Evolutionary conservation across 2,888 invertebrate genomes (phyloP).

Genomic region (Cryptocheilus praepositus): DNA sequence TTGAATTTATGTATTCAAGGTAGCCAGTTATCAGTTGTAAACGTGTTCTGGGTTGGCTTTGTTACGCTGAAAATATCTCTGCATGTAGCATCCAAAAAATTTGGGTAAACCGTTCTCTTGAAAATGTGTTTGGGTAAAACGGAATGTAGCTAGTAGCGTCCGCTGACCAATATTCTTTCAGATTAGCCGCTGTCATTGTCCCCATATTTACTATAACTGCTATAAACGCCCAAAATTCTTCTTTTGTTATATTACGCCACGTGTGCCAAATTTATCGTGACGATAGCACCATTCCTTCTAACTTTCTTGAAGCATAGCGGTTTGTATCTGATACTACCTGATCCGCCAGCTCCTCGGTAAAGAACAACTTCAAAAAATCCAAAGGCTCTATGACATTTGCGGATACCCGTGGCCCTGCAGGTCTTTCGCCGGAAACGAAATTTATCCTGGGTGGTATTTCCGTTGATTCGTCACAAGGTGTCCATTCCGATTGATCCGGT

Average conservation of each 20-base stretch:
- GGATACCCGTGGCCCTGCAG: too few species aligned
- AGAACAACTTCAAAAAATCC: constrained; percentile 8
- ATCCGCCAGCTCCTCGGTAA: constrained; percentile 3
- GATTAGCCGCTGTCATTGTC: too few species aligned
- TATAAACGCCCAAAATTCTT: constrained; percentile 38
- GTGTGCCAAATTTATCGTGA: constrained; percentile 26
- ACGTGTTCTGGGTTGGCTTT: neutral
- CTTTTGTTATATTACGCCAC: too few species aligned
- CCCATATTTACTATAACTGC: constrained; percentile 33
- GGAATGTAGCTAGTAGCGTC: constrained; percentile 6
- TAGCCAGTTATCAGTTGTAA: constrained; percentile 4
- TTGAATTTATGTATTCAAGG: neutral
- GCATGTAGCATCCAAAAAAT: too few species aligned
- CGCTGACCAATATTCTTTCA: constrained; percentile 5
- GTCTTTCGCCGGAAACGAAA: too few species aligned
- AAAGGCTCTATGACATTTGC: constrained; percentile 3
- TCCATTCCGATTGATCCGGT: constrained; percentile 15
- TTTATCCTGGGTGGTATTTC: constrained; percentile 13
- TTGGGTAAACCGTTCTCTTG: constrained; percentile 2
- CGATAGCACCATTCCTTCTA: too few species aligned
- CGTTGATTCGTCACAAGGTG: constrained; percentile 7
- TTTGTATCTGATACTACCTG: too few species aligned
- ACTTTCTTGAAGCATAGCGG: too few species aligned
- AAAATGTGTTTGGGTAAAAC: neutral
- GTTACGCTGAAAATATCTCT: constrained; percentile 1